phyloP scores from a whole-genome alignment of 2,113 vertebrate genomes.

The Podiceps cristatus region DNA sequence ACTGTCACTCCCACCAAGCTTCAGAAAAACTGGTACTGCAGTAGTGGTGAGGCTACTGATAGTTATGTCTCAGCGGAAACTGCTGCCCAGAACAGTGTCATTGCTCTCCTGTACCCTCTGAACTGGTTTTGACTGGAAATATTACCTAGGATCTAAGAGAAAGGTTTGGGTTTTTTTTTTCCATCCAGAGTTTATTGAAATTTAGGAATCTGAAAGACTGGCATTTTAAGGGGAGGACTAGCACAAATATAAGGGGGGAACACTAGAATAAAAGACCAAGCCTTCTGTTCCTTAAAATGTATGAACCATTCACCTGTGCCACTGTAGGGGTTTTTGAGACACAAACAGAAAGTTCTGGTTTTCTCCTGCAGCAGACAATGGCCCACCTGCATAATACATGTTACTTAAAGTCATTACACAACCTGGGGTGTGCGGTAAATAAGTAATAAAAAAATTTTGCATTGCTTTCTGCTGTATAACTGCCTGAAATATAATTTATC shows the following conservation, averaged over 20 bases:
- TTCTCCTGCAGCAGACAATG: constrained; percentile 3
- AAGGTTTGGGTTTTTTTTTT: not conserved
- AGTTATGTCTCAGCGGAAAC: not conserved
- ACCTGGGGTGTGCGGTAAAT: constrained; percentile 41
- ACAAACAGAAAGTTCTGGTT: not conserved
- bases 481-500: constrained; percentile 22
- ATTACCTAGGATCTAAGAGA: not conserved
- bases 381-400: constrained; percentile 18
- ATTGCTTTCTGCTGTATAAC: not conserved
- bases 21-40: not conserved
- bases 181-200: not conserved
- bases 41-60: not conserved
- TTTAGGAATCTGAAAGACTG: not conserved
- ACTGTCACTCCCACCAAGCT: accelerated
- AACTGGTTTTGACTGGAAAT: not conserved
- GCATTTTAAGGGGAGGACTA: not conserved
- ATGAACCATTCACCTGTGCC: not conserved
- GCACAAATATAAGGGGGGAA: not conserved
- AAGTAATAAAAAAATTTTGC: constrained; percentile 11
- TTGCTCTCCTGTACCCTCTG: not conserved
- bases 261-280: not conserved
- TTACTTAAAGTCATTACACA: constrained; percentile 27
- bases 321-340: not conserved
- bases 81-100: not conserved
- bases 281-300: not conserved